A percentile compares a stretch with the other conserved stretches of the same genome.
Evolutionary conservation across 2,888 invertebrate species (phyloP).

Genomic region (Abrostola triplasia): DNA sequence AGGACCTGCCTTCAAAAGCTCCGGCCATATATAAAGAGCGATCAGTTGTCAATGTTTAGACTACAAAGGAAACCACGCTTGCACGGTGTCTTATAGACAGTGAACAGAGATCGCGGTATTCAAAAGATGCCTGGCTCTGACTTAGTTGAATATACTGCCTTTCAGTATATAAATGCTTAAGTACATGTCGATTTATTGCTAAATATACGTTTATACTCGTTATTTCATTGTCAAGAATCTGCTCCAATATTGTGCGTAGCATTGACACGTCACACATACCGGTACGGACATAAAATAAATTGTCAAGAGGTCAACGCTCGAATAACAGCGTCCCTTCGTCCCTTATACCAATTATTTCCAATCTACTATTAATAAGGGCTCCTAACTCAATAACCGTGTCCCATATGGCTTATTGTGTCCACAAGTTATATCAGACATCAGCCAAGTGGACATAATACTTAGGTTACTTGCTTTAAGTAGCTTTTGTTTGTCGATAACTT

Average conservation of each 20-base stretch:
- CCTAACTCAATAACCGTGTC: conserved; percentile 1
- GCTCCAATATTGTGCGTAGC: too few relatives aligned
- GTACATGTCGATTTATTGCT: not conserved
- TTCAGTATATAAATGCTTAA: not conserved
- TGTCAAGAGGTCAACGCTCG: not conserved
- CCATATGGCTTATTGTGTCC: not conserved
- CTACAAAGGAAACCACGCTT: not conserved
- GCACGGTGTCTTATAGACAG: too few relatives aligned
- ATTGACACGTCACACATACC: too few relatives aligned
- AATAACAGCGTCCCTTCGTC: not conserved
- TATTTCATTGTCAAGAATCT: too few relatives aligned
- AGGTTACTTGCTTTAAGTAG: not conserved
- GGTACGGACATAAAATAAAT: too few relatives aligned
- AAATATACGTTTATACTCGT: too few relatives aligned
- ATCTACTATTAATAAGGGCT: conserved; percentile 1
- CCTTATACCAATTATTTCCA: not conserved
- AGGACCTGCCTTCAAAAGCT: too few relatives aligned
- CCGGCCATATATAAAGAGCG: not conserved
- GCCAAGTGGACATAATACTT: not conserved
- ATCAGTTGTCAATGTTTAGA: conserved; percentile 1
- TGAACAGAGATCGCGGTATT: not conserved
- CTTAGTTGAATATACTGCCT: not conserved
- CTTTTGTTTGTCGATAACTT: not conserved
- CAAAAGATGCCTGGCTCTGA: not conserved
- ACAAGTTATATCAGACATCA: not conserved